These are phyloP conservation scores for Myotis planiceps DNA, from an alignment of 2,797 vertebrate genomes.

Conservation along the genomic window DNA sequence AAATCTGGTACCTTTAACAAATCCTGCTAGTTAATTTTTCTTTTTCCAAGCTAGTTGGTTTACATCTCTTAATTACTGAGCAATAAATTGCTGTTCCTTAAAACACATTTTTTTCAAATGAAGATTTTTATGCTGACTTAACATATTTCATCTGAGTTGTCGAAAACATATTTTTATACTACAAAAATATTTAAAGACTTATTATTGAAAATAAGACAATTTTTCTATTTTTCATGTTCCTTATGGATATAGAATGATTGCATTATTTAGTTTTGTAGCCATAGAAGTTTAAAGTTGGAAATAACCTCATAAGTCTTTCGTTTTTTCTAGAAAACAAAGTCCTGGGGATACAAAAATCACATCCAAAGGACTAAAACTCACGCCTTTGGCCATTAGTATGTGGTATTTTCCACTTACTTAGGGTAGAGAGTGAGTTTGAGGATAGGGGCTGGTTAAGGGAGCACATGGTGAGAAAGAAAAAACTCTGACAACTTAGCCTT, in stretches of 20 bases:
- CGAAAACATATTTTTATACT: not conserved
- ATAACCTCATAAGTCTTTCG: not conserved
- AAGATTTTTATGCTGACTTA: not conserved
- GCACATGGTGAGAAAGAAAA: not conserved
- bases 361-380: not conserved
- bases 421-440: no score
- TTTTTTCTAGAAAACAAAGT: not conserved
- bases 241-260: not conserved
- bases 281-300: conserved; percentile 18
- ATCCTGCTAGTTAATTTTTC: not conserved
- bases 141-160: not conserved
- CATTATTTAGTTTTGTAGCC: not conserved
- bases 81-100: not conserved
- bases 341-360: not conserved
- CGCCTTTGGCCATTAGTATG: not conserved
- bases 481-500: not conserved
- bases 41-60: not conserved
- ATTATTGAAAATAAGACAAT: not conserved
- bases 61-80: conserved; percentile 17
- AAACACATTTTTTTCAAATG: not conserved
- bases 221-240: not conserved
- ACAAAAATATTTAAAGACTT: conserved; percentile 20
- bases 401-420: not conserved
- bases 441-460: not conserved
- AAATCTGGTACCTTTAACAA: not conserved